Base-by-base conservation (phyloP, 1,140 invertebrate genomes). In the Dreissena rostriformis region DNA sequence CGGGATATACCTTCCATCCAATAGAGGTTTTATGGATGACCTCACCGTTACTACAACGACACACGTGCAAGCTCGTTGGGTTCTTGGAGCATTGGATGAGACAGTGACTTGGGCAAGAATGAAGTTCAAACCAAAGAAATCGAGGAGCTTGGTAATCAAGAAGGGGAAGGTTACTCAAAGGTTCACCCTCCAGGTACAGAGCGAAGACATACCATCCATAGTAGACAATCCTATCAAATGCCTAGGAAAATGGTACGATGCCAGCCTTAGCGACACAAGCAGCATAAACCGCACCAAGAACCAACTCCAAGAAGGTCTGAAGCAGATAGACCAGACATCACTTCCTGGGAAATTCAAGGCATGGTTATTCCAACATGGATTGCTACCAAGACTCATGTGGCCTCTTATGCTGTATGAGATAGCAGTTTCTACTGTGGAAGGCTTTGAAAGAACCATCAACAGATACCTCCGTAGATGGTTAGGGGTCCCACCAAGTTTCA, bases 21-120 rank as follows among this genome's bases (percentile, higher is more conserved):
- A 17, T 22, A 77, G 82, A 84, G 82, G 55, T 22, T 78, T 72
- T n/a, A 84, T 84, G 82, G 82, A 84, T 29, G 82, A 84, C 65
- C 53, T 77, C 1, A 84, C 66, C 49, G 61, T 84, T 22, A 70
- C 82, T n/a, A 74, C n/a, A n/a, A n/a, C 61, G 22, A 84, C 73
- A 22, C 82, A 84, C 53, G 55, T 84, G 10, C 73, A 84, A 63
- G 74, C 53, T 19, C 73, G 74, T 51, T 84, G 82, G 82, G 53
- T 85, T 8, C 26, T 79, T 24, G 68, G 28, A 51, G 83, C 83
- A 2, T 26, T 80, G n/a, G 61, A 80, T 51, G 51, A 85, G 28
- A 57, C 52, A 22, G 55, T 63, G 19, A 22, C 61, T 22, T 63
- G 61, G 61, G 61, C 61, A 63, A n/a, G 61, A 63, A 5, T 63